These are phyloP conservation scores for Eudemis profundana DNA, from an alignment of 2,888 invertebrate genomes.

Conservation along the genomic window DNA sequence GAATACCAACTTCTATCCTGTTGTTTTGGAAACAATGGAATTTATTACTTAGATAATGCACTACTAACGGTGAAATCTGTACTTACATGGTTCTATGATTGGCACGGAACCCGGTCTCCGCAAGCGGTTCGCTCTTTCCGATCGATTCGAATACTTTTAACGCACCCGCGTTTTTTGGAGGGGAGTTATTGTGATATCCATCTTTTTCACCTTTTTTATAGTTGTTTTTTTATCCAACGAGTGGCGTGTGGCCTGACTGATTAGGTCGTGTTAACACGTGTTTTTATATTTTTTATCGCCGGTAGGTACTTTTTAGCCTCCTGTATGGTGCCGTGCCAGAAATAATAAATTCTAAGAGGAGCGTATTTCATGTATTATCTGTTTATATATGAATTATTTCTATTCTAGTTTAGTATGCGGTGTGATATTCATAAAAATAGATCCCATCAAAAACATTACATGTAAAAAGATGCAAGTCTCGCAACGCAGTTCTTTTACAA, in stretches of 20 bases:
- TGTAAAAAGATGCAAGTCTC: too few relatives aligned
- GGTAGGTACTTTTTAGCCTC: constrained; percentile 39
- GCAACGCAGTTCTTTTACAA: too few relatives aligned
- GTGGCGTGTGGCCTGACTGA: constrained; percentile 70
- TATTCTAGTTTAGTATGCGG: too few relatives aligned
- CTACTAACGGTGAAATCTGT: too few relatives aligned
- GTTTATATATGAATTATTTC: too few relatives aligned
- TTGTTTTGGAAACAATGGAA: too few relatives aligned
- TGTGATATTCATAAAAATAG: too few relatives aligned
- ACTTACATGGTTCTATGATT: too few relatives aligned
- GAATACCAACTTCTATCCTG: too few relatives aligned
- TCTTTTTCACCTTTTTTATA: constrained; percentile 82
- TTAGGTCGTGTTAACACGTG: constrained; percentile 76
- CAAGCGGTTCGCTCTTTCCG: not conserved
- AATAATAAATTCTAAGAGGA: not conserved
- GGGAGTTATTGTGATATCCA: constrained; percentile 73
- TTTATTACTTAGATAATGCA: too few relatives aligned
- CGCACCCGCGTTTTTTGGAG: constrained; percentile 57
- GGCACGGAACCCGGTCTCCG: not conserved
- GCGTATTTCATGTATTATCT: not conserved
- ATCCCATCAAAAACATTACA: too few relatives aligned
- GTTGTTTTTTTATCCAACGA: constrained; percentile 65
- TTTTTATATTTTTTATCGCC: constrained; percentile 49
- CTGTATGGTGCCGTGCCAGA: constrained; percentile 14
- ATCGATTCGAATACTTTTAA: constrained; percentile 42